Evolutionary conservation across 2,113 vertebrate genomes (phyloP).

Genomic region (Dinomys branickii): DNA sequence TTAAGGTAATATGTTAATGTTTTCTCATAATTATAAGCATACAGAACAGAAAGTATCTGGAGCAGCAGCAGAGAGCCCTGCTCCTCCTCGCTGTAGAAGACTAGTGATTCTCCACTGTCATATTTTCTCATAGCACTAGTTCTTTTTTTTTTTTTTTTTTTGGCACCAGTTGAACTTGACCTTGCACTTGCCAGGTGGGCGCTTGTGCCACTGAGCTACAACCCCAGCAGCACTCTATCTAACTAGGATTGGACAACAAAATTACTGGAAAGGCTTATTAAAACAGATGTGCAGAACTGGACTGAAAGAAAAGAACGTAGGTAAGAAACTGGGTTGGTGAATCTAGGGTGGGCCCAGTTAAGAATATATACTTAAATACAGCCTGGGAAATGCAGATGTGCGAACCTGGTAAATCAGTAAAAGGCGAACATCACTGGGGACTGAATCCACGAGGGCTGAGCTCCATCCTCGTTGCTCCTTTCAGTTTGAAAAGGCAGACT

Average conservation of each 20-base stretch:
- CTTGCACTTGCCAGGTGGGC: no score
- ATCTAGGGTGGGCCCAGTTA: background rate
- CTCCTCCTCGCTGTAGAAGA: background rate
- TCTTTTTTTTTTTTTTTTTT: background rate
- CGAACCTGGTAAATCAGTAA: background rate
- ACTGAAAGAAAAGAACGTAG: background rate
- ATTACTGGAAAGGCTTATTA: background rate
- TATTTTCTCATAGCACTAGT: background rate
- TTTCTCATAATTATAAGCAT: constrained; percentile 2
- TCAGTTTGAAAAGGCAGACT: background rate
- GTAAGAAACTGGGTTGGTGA: background rate
- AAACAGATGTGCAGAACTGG: background rate
- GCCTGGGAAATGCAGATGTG: background rate
- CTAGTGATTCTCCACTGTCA: background rate
- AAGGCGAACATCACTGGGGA: background rate
- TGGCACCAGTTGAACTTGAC: no score
- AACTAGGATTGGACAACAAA: background rate
- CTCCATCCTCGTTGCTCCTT: background rate
- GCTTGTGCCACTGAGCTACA: no score
- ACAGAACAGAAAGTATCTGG: background rate
- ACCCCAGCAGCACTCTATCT: background rate
- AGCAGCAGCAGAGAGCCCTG: background rate
- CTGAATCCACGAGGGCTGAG: background rate
- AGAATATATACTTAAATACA: background rate
- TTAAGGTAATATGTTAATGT: background rate